Conservation (phyloP, 2,797 vertebrate genomes). For the Molossus molossus region DNA sequence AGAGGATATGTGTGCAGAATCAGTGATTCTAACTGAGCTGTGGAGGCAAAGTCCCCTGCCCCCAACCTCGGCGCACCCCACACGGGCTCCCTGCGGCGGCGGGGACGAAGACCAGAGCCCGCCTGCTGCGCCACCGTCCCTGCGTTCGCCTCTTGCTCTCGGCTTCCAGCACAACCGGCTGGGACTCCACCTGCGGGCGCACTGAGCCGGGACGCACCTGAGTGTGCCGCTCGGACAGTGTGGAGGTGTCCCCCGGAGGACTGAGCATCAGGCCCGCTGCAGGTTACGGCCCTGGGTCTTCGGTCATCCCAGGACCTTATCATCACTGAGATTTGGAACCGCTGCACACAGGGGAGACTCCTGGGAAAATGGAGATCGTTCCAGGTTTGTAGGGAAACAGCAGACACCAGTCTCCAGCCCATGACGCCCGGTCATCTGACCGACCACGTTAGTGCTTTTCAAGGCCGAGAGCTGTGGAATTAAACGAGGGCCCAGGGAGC, state of each 20-base stretch:
- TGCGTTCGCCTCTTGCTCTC: no score
- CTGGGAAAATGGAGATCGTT: background rate
- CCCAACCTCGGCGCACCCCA: accelerated
- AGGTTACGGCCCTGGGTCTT: background rate
- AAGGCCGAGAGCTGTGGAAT: background rate
- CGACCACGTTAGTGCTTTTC: background rate
- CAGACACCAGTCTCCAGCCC: background rate
- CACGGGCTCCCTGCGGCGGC: accelerated
- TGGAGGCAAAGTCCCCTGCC: accelerated
- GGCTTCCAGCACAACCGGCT: no score
- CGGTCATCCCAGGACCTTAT: background rate
- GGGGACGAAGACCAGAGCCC: no score
- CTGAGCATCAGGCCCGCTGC: background rate
- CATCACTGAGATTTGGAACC: background rate
- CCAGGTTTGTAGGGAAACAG: background rate
- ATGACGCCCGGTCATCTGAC: background rate
- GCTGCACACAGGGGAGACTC: background rate
- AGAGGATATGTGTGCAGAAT: background rate
- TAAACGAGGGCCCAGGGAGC: background rate
- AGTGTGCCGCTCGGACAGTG: background rate
- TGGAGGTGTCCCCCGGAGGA: no score
- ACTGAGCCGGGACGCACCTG: accelerated
- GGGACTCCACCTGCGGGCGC: no score
- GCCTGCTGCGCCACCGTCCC: no score
- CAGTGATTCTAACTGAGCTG: background rate